Evolutionary conservation across 2,113 vertebrate species (phyloP).

Genomic region (Oreocharis arfaki): DNA sequence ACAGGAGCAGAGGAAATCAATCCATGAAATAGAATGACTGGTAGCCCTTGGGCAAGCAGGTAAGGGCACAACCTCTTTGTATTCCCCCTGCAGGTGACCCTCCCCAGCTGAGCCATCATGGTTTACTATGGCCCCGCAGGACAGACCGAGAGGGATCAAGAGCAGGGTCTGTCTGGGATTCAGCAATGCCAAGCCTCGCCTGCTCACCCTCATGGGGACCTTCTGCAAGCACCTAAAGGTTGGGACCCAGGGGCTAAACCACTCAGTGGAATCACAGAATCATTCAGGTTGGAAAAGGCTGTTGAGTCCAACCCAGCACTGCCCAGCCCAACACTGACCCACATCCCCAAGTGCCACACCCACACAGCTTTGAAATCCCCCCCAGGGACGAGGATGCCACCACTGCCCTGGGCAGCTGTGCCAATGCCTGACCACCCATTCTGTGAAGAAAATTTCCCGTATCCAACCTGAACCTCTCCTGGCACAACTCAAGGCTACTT

Average conservation of each 20-base stretch:
- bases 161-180: not conserved
- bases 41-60: not conserved
- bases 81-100: not conserved
- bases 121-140: fast-evolving
- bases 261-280: not conserved
- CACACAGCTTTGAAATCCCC: not conserved
- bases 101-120: fast-evolving
- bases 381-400: too few relatives aligned
- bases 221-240: not conserved
- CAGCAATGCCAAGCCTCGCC: not conserved
- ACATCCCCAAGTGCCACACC: fast-evolving
- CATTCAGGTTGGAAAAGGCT: not conserved
- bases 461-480: fast-evolving
- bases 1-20: not conserved
- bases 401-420: not conserved
- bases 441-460: not conserved
- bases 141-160: fast-evolving
- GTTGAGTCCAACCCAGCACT: not conserved
- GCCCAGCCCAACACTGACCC: not conserved
- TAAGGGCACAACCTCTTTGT: not conserved
- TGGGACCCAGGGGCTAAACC: not conserved
- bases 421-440: not conserved
- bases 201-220: not conserved
- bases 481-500: fast-evolving
- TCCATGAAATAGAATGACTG: not conserved